Conservation (phyloP, 1,140 invertebrate species). For the Pseudobourletiella spinata region DNA sequence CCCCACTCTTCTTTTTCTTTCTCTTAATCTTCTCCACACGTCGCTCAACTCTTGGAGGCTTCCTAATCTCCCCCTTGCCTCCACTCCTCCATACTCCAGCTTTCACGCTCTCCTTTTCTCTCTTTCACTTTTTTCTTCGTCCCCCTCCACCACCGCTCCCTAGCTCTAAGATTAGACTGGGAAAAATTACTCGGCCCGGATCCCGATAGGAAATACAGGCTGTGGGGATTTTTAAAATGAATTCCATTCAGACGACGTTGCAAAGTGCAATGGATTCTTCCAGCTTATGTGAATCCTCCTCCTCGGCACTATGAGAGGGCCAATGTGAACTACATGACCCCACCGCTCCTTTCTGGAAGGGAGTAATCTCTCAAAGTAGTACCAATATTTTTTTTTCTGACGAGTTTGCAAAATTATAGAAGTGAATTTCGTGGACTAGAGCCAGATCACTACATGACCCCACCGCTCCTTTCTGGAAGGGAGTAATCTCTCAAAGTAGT, state of each 20-base stretch:
- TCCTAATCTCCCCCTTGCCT: neutral
- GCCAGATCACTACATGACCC: neutral
- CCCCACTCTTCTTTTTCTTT: neutral
- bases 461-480: neutral
- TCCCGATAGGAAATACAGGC: neutral
- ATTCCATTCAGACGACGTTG: too few species aligned
- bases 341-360: neutral
- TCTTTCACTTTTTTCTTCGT: neutral
- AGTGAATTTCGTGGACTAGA: too few species aligned
- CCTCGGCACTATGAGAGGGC: too few species aligned
- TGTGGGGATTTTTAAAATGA: too few species aligned
- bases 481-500: too few species aligned
- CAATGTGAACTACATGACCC: neutral
- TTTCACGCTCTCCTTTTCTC: neutral
- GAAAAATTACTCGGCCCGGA: neutral
- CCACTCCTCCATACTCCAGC: neutral
- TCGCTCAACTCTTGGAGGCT: neutral
- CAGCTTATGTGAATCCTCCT: too few species aligned
- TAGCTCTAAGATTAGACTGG: too few species aligned
- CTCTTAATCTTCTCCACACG: constrained; percentile 1
- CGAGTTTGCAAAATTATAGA: too few species aligned
- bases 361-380: too few species aligned
- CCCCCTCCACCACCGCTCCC: too few species aligned
- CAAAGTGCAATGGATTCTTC: too few species aligned
- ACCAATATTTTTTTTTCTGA: too few species aligned